These are phyloP conservation scores for Euleptes europaea DNA, from an alignment of 2,113 vertebrate species.

Conservation along the genomic window DNA sequence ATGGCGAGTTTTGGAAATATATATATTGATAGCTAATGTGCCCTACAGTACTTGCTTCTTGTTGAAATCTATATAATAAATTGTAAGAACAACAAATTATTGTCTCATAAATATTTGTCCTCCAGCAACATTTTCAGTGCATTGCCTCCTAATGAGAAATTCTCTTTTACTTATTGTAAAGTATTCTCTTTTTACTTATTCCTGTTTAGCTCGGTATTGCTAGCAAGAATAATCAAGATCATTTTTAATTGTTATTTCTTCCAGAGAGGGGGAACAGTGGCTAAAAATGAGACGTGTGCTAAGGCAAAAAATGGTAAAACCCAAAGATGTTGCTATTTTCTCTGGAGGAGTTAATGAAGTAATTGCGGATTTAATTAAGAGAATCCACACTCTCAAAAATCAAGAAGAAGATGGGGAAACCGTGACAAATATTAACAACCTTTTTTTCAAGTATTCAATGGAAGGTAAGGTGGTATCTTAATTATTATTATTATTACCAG, in stretches of 20 bases:
- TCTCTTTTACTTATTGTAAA: not conserved
- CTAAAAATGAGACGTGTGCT: conserved; percentile 90
- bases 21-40: not conserved
- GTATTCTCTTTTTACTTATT: too few species aligned
- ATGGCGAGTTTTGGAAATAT: not conserved
- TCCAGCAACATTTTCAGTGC: not conserved
- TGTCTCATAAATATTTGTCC: not conserved
- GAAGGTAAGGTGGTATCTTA: conserved; percentile 84
- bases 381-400: conserved; percentile 76
- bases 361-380: conserved; percentile 84
- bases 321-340: conserved; percentile 85
- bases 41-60: not conserved
- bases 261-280: conserved; percentile 90
- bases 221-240: conserved; percentile 5
- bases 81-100: not conserved
- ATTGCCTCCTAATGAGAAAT: not conserved
- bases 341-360: conserved; percentile 86
- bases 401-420: conserved; percentile 79
- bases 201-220: not conserved
- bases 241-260: conserved; percentile 48
- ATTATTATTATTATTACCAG: not conserved
- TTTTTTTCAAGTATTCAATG: conserved; percentile 96
- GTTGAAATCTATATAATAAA: conserved; percentile 13
- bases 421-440: conserved; percentile 85
- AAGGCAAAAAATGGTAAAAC: conserved; percentile 89